A percentile compares a stretch with the other conserved stretches of the same genome.
These are phyloP conservation scores for Drosophila differens DNA, from an alignment of 2,888 invertebrate genomes.

Conservation along the genomic window DNA sequence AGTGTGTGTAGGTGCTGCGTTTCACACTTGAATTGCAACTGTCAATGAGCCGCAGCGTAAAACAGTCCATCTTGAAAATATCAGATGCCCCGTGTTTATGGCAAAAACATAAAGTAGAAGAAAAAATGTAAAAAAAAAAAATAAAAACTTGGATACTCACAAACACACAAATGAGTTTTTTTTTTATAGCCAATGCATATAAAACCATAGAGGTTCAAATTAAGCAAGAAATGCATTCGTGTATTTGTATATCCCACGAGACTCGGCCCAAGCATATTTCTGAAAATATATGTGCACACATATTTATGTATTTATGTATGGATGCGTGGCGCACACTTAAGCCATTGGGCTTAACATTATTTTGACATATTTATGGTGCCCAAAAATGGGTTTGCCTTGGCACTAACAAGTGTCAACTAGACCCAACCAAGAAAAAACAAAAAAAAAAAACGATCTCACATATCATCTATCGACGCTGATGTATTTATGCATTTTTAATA, in stretches of 20 bases:
- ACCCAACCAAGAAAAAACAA: slow-evolving; percentile 15
- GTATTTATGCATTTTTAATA: slow-evolving; percentile 77
- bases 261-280: slow-evolving; percentile 33
- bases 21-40: slow-evolving; percentile 73
- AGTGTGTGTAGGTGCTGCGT: slow-evolving; percentile 56
- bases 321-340: slow-evolving; percentile 43
- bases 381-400: slow-evolving; percentile 56
- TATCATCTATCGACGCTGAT: slow-evolving; percentile 62
- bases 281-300: slow-evolving; percentile 25
- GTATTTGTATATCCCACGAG: slow-evolving; percentile 69
- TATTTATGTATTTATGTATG: slow-evolving; percentile 9
- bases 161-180: slow-evolving; percentile 40
- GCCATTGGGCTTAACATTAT: slow-evolving; percentile 60
- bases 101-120: slow-evolving; percentile 34
- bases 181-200: slow-evolving; percentile 48
- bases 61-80: slow-evolving; percentile 51
- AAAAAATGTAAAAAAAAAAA: slow-evolving; percentile 12
- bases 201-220: slow-evolving; percentile 44
- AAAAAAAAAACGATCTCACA: slow-evolving; percentile 57
- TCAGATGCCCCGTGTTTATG: slow-evolving; percentile 56
- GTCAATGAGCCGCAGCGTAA: slow-evolving; percentile 57
- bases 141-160: slow-evolving; percentile 5
- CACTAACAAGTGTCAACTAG: slow-evolving; percentile 65
- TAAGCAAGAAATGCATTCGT: slow-evolving; percentile 30
- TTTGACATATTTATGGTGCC: slow-evolving; percentile 82